Evolutionary conservation across 2,888 invertebrate genomes (phyloP).

Genomic region (Drosophila longiperda): DNA sequence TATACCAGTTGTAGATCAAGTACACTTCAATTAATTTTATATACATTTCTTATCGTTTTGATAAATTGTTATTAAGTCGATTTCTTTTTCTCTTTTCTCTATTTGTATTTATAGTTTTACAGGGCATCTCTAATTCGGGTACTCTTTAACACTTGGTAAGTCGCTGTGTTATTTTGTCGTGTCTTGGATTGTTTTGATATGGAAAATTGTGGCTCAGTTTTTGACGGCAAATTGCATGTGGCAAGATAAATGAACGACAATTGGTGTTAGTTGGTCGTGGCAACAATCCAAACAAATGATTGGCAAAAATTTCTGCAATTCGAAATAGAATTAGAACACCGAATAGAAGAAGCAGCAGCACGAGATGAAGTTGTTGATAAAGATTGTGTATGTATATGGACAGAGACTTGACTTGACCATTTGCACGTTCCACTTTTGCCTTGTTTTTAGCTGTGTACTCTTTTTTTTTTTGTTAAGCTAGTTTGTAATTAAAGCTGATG

Average conservation of each 20-base stretch:
- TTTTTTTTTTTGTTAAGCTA: constrained; percentile 6
- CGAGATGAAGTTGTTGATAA: constrained; percentile 10
- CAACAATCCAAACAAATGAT: constrained; percentile 49
- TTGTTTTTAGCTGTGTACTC: constrained; percentile 5
- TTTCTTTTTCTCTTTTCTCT: background rate
- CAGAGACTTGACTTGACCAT: constrained; percentile 25
- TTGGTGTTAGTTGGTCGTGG: constrained; percentile 73
- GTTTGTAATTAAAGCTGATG: constrained; percentile 57
- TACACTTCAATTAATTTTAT: background rate
- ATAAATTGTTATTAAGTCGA: background rate
- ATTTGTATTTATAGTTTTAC: background rate
- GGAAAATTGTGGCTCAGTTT: constrained; percentile 60
- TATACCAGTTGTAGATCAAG: background rate
- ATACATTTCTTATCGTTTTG: background rate
- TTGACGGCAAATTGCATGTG: constrained; percentile 75
- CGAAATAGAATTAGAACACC: constrained; percentile 37
- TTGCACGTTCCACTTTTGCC: constrained; percentile 45
- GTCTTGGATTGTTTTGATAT: constrained; percentile 66
- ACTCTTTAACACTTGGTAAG: background rate
- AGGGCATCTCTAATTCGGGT: background rate
- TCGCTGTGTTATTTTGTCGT: constrained; percentile 13
- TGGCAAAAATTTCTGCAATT: constrained; percentile 57
- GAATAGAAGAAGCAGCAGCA: constrained; percentile 6
- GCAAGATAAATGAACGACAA: constrained; percentile 73
- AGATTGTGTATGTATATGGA: constrained; percentile 6